Evolutionary conservation across 1,140 invertebrate species (phyloP).

Genomic region (Tenebrio molitor): DNA sequence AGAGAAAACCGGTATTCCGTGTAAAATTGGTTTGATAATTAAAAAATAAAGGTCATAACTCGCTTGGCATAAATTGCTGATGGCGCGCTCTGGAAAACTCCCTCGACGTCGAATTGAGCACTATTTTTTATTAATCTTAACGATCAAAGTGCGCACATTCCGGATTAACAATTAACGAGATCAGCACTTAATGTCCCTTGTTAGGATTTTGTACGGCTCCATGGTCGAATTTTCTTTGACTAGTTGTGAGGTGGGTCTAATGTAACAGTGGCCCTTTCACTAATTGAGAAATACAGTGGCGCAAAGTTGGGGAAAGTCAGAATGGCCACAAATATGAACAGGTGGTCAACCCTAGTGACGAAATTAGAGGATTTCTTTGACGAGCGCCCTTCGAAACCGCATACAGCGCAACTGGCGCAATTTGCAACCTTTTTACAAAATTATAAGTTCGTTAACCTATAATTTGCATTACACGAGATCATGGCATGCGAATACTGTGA

Average conservation of each 20-base stretch:
- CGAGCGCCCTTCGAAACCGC: not conserved
- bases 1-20: too few relatives aligned
- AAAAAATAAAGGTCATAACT: too few relatives aligned
- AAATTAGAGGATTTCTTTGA: conserved; percentile 7
- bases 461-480: conserved; percentile 27
- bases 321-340: conserved; percentile 2
- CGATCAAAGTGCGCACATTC: not conserved
- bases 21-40: too few relatives aligned
- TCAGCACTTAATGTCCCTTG: too few relatives aligned
- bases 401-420: not conserved
- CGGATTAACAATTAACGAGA: not conserved
- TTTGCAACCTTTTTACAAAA: conserved; percentile 13
- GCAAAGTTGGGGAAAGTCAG: conserved; percentile 4
- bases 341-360: conserved; percentile 26
- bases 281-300: conserved; percentile 19
- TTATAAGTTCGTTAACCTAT: conserved; percentile 31
- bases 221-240: not conserved
- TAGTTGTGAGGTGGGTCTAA: not conserved
- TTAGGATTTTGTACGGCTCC: not conserved
- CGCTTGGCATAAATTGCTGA: too few relatives aligned
- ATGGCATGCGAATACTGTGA: conserved; percentile 3
- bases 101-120: too few relatives aligned
- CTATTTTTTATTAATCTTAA: not conserved
- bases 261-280: not conserved
- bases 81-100: too few relatives aligned